Percentiles rank a stretch among this genome's conserved stretches.
Evolutionary conservation across 1,140 invertebrate genomes (phyloP).

Genomic region (Neodiprion fabricii): DNA sequence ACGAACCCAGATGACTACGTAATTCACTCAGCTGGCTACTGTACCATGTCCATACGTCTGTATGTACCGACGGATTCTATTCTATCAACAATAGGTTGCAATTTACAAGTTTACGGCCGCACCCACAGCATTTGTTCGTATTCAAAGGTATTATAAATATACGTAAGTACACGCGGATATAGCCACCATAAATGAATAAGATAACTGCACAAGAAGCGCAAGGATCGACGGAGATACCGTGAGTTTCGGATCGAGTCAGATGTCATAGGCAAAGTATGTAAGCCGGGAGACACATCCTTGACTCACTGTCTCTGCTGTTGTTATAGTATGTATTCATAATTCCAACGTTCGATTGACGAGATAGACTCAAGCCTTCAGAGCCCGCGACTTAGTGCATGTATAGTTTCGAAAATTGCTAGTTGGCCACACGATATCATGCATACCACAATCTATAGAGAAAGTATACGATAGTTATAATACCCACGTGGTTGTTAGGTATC

Average conservation of each 20-base stretch:
- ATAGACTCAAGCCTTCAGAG: background rate
- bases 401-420: background rate
- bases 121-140: background rate
- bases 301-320: background rate
- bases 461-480: background rate
- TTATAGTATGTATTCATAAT: background rate
- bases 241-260: too few relatives aligned
- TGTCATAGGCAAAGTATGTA: background rate
- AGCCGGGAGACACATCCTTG: background rate
- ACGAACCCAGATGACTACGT: background rate
- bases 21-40: background rate
- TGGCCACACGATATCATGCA: background rate
- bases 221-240: too few relatives aligned
- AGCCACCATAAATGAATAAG: too few relatives aligned
- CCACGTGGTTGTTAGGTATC: background rate
- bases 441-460: background rate
- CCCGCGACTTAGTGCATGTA: background rate
- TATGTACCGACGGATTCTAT: background rate
- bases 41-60: background rate
- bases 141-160: background rate
- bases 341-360: background rate
- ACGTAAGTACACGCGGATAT: too few relatives aligned
- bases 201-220: too few relatives aligned
- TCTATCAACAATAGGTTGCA: background rate
- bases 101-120: slow-evolving; percentile 4